Base-by-base conservation (phyloP, 64 coral and sea anemone genomes). In the Platygyra sinensis region DNA sequence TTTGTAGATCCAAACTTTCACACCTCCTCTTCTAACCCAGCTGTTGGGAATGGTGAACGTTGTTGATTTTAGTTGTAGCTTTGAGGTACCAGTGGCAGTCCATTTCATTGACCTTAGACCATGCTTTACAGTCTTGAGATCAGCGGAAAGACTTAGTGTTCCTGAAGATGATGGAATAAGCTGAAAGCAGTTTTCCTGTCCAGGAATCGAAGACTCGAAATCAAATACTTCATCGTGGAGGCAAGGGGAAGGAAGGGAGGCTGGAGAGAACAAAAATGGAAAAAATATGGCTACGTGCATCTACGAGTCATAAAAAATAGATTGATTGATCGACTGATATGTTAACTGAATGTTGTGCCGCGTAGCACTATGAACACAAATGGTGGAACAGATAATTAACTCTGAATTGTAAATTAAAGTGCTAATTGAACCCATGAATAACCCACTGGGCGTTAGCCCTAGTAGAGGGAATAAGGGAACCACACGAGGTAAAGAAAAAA, bases 1-100 rank as follows among this genome's bases (percentile, higher is more conserved):
- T 7, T 90, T 78, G 65, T 90, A 90, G 39, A 90, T 80, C 65
- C 88, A 90, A 49, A 90, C 77, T 55, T 90, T 90, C 1, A 90
- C 49, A 1, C 88, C 88, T 22, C 88, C 88, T 0, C 17, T 15
- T 80, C 78, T 30, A 15, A 80, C 29, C 54, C 78, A 80, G 28
- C 14, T 33, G 24, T 80, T 80, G 18, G 52, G 78, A 33, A 62
- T 54, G 24, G n/a, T 29, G 22, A 42, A 78, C 39, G 33, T 50
- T 24, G 76, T 3, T n/a, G 74, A 20, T 49, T 49, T 22, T 8
- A 60, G 29, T 32, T 31, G 54, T 9, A 80, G 57, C 25, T 2
- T 80, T 55, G 54, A 62, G 28, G 78, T 49, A 52, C 76, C 50
- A 54, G 57, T 62, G 8, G 78, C 29, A 30, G 10, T 7, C 78